These are phyloP conservation scores for Leptonema lineaticorne DNA, from an alignment of 1,140 invertebrate species.

Conservation along the genomic window DNA sequence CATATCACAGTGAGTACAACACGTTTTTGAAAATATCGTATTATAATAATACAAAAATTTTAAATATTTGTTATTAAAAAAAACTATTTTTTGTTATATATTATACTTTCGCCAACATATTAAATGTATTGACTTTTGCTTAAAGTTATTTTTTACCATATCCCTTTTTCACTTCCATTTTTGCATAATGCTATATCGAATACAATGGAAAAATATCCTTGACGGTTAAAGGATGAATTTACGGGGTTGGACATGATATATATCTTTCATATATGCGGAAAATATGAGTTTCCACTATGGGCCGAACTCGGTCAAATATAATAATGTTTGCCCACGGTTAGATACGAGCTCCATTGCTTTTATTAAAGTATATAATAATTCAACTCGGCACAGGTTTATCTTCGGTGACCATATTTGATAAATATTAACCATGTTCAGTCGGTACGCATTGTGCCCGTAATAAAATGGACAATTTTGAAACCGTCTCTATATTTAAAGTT, in stretches of 20 bases:
- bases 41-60: no score
- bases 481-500: no score
- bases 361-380: constrained; percentile 18
- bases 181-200: background rate
- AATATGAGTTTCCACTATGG: background rate
- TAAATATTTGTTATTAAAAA: no score
- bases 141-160: background rate
- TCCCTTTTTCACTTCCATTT: background rate
- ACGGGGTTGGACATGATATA: background rate
- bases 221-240: background rate
- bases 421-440: background rate
- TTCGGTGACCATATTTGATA: background rate
- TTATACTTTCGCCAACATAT: no score
- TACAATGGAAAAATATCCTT: background rate
- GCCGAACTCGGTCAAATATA: background rate
- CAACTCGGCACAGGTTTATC: constrained; percentile 5
- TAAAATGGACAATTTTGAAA: no score
- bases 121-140: background rate
- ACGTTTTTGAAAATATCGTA: no score
- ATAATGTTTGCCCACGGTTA: background rate
- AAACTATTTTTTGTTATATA: no score
- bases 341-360: constrained; percentile 2
- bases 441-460: no score
- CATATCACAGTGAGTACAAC: no score
- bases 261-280: background rate